A percentile compares a stretch with the other conserved stretches of the same genome.
Evolutionary conservation across 23 tunicate genomes (phyloP).

Genomic region (Aplidium turbinatum): DNA sequence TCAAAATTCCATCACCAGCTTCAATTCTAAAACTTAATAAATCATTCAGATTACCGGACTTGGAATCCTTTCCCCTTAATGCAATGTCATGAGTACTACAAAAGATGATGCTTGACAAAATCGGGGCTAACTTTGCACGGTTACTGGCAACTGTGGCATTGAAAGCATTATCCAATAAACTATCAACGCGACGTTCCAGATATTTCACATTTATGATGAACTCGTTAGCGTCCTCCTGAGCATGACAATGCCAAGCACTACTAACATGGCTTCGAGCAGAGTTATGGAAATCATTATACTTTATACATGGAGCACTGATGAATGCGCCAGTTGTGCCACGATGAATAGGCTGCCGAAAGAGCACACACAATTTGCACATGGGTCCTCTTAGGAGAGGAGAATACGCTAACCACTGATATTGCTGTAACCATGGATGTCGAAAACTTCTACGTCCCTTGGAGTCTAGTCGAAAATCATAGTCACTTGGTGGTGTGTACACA

Average conservation of each 20-base stretch:
- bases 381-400: constrained; percentile 17
- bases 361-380: constrained; percentile 17
- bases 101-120: constrained; percentile 8
- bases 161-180: constrained; percentile 25
- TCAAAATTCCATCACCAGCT: constrained; percentile 14
- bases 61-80: constrained; percentile 3
- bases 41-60: constrained; percentile 18
- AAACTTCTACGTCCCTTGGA: constrained; percentile 14
- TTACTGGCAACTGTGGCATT: constrained; percentile 7
- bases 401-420: constrained; percentile 24
- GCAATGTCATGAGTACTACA: constrained; percentile 11
- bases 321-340: constrained; percentile 5
- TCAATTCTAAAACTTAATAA: constrained; percentile 17
- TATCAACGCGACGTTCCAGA: background rate
- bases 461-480: constrained; percentile 5
- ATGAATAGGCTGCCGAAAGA: constrained; percentile 16
- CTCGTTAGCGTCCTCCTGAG: constrained; percentile 20
- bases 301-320: constrained; percentile 21
- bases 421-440: constrained; percentile 25
- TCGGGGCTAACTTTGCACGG: constrained; percentile 2
- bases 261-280: constrained; percentile 8
- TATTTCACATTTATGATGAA: constrained; percentile 2
- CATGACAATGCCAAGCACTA: constrained; percentile 20
- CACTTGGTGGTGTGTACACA: constrained; percentile 16
- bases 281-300: constrained; percentile 15